A percentile compares a stretch with the other conserved stretches of the same genome.
Conservation (phyloP, 2,113 vertebrate genomes). For the Oreochromis niloticus region DNA sequence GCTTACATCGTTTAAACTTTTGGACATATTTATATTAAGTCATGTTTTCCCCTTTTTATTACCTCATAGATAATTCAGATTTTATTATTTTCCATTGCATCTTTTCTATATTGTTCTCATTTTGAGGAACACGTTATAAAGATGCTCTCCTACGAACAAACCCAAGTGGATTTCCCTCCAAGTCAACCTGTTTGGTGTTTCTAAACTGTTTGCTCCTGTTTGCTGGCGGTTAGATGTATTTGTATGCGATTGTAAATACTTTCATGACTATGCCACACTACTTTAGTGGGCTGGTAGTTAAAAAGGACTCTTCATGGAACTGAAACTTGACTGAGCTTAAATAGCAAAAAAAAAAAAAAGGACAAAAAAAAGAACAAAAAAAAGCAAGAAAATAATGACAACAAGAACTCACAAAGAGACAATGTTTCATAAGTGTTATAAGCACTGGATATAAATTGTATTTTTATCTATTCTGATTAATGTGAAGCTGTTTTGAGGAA, state of each 20-base stretch:
- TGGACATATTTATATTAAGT: constrained; percentile 79
- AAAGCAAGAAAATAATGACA: constrained; percentile 37
- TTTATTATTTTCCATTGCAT: constrained; percentile 57
- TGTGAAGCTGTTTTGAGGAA: constrained; percentile 94
- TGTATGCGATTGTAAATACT: constrained; percentile 79
- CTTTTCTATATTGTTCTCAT: constrained; percentile 60
- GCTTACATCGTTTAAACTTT: constrained; percentile 43
- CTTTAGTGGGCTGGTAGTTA: constrained; percentile 86
- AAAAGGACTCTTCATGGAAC: constrained; percentile 89
- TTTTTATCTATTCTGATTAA: constrained; percentile 99
- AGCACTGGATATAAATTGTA: constrained; percentile 99
- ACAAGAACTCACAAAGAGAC: constrained; percentile 79
- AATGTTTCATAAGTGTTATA: constrained; percentile 97
- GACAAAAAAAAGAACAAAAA: constrained; percentile 18
- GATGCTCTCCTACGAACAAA: constrained; percentile 37
- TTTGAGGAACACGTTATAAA: constrained; percentile 47
- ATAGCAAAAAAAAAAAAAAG: constrained; percentile 32
- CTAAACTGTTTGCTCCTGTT: constrained; percentile 79
- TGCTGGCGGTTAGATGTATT: constrained; percentile 70
- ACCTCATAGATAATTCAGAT: constrained; percentile 61
- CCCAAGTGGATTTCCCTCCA: constrained; percentile 72
- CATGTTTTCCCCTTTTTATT: constrained; percentile 62
- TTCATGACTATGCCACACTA: constrained; percentile 90
- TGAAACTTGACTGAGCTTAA: constrained; percentile 98
- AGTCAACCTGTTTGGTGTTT: constrained; percentile 78